A percentile compares a stretch with the other conserved stretches of the same genome.
phyloP scores from a whole-genome alignment of 2,113 vertebrate species.

The Anolis carolinensis region DNA sequence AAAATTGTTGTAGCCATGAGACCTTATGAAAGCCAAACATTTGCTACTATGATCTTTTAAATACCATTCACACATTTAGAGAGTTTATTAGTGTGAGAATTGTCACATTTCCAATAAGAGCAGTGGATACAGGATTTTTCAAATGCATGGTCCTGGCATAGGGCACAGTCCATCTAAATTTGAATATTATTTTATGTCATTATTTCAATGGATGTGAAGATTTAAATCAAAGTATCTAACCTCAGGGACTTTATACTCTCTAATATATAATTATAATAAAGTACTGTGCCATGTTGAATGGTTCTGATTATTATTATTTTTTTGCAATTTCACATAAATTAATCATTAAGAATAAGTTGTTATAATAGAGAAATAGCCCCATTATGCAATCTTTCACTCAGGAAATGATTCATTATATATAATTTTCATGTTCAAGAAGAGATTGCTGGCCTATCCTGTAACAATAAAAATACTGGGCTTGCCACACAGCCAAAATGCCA shows the following conservation, averaged over 20 bases:
- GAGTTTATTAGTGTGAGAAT: slow-evolving; percentile 58
- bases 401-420: slow-evolving; percentile 65
- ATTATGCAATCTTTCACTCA: slow-evolving; percentile 56
- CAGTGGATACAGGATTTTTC: slow-evolving; percentile 25
- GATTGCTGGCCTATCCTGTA: slow-evolving; percentile 52
- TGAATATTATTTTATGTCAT: background rate
- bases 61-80: slow-evolving; percentile 62
- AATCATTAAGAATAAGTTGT: slow-evolving; percentile 66
- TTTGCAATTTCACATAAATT: slow-evolving; percentile 57
- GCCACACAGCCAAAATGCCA: slow-evolving; percentile 44
- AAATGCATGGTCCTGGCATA: slow-evolving; percentile 11
- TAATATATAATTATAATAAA: slow-evolving; percentile 56
- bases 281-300: slow-evolving; percentile 26
- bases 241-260: background rate
- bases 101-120: slow-evolving; percentile 25
- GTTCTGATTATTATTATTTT: slow-evolving; percentile 47
- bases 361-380: slow-evolving; percentile 62
- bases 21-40: slow-evolving; percentile 72
- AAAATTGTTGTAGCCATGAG: slow-evolving; percentile 68
- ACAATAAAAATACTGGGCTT: slow-evolving; percentile 53
- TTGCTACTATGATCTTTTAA: slow-evolving; percentile 70
- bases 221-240: background rate
- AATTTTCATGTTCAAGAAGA: slow-evolving; percentile 64
- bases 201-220: background rate
- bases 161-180: background rate